Percentiles rank a stretch among this genome's conserved stretches.
Evolutionary conservation across 2,888 invertebrate genomes (phyloP).

Genomic region (Catocala nupta): DNA sequence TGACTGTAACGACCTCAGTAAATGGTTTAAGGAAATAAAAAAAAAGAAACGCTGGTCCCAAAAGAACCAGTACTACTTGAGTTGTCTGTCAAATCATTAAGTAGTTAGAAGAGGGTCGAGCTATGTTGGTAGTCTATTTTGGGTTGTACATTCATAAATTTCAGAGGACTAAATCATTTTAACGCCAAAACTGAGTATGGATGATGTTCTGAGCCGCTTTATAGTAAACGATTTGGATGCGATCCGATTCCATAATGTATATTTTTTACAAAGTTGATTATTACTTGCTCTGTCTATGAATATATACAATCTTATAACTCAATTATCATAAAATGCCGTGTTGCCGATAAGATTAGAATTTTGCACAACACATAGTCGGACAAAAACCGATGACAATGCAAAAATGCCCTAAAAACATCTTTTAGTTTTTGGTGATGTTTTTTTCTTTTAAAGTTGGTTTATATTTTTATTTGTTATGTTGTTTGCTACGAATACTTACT

Average conservation of each 20-base stretch:
- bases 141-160: conserved; percentile 71
- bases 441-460: too few relatives aligned
- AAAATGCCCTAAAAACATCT: too few relatives aligned
- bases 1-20: conserved; percentile 63
- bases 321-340: too few relatives aligned
- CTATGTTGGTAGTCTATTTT: conserved; percentile 65
- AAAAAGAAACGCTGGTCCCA: conserved; percentile 48
- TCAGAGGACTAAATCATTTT: conserved; percentile 79
- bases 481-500: too few relatives aligned
- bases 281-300: too few relatives aligned
- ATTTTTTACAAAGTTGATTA: too few relatives aligned
- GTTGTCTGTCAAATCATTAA: conserved; percentile 5
- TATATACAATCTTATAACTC: too few relatives aligned
- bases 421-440: too few relatives aligned
- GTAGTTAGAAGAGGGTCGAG: conserved; percentile 30
- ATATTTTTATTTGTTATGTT: too few relatives aligned
- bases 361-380: too few relatives aligned
- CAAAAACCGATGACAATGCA: too few relatives aligned
- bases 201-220: conserved; percentile 58
- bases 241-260: conserved; percentile 17
- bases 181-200: conserved; percentile 77
- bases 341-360: too few relatives aligned
- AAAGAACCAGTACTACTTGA: conserved; percentile 19
- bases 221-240: conserved; percentile 49
- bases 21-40: conserved; percentile 60